A percentile compares a stretch with the other conserved stretches of the same genome.
Evolutionary conservation across 2,888 invertebrate species (phyloP).

Genomic region (Stratiomys singularior): DNA sequence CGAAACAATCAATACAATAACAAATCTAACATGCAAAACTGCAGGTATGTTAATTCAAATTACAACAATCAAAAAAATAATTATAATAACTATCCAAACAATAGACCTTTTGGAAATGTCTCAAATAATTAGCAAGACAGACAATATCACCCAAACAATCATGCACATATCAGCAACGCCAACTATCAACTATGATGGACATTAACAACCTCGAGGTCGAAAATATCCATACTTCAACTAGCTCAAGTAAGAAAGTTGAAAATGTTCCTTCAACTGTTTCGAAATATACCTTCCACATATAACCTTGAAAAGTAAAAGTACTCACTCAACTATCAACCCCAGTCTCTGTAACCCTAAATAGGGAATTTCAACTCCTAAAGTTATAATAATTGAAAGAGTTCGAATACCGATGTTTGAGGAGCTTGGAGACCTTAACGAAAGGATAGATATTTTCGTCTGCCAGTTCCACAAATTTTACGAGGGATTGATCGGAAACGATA

Average conservation of each 20-base stretch:
- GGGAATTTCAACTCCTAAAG: background rate
- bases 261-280: slow-evolving; percentile 4
- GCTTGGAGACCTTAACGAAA: background rate
- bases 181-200: background rate
- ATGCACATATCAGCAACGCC: background rate
- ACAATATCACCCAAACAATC: background rate
- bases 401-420: slow-evolving; percentile 29
- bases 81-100: background rate
- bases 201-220: background rate
- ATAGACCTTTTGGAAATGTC: background rate
- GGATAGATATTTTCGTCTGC: slow-evolving; percentile 27
- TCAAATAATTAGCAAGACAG: background rate
- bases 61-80: background rate
- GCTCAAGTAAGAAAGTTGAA: background rate
- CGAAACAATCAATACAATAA: slow-evolving; percentile 40
- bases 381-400: slow-evolving; percentile 16
- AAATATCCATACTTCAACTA: background rate
- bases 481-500: slow-evolving; percentile 22
- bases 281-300: background rate
- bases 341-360: slow-evolving; percentile 4
- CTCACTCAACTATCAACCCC: background rate
- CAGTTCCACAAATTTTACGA: background rate
- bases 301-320: background rate
- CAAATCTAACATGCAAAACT: slow-evolving; percentile 18
- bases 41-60: background rate